Evolutionary conservation across 1,140 invertebrate genomes (phyloP).

Genomic region (Caligus rogercresseyi): DNA sequence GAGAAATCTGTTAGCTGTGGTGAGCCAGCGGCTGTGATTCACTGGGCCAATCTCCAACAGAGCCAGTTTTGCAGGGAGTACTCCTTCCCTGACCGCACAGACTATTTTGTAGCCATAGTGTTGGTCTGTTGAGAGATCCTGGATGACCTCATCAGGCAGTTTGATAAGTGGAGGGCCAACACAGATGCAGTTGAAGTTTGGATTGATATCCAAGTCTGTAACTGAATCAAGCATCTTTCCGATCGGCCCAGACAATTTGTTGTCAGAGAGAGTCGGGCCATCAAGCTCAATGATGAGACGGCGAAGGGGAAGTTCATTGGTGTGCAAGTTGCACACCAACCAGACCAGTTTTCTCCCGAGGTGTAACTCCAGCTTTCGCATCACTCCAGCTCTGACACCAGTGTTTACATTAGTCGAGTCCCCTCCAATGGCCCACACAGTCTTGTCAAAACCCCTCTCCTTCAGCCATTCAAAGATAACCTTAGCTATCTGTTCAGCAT

Average conservation of each 20-base stretch:
- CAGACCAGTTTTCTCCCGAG: conserved; percentile 17
- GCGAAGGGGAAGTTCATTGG: conserved; percentile 8
- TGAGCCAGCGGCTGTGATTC: conserved; percentile 17
- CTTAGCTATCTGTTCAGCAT: too few relatives aligned
- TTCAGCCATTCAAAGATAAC: too few relatives aligned
- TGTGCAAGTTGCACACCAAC: conserved; percentile 17
- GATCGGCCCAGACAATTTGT: too few relatives aligned
- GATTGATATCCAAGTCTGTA: too few relatives aligned
- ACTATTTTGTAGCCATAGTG: too few relatives aligned
- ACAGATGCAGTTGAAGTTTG: too few relatives aligned
- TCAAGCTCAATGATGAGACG: not conserved
- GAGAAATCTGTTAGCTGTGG: conserved; percentile 17
- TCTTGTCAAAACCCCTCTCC: conserved; percentile 19
- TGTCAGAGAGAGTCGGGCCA: not conserved
- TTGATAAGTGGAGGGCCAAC: too few relatives aligned
- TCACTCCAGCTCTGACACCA: conserved; percentile 16
- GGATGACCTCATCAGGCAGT: too few relatives aligned
- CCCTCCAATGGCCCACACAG: conserved; percentile 18
- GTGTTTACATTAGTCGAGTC: conserved; percentile 18
- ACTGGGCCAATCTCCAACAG: conserved; percentile 14
- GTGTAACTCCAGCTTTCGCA: conserved; percentile 13
- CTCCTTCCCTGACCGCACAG: not conserved
- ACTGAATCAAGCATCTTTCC: too few relatives aligned
- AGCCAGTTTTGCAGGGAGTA: not conserved
- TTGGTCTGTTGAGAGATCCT: too few relatives aligned